Evolutionary conservation across 1,140 invertebrate species (phyloP).

Genomic region (Drosophila ercepeae): DNA sequence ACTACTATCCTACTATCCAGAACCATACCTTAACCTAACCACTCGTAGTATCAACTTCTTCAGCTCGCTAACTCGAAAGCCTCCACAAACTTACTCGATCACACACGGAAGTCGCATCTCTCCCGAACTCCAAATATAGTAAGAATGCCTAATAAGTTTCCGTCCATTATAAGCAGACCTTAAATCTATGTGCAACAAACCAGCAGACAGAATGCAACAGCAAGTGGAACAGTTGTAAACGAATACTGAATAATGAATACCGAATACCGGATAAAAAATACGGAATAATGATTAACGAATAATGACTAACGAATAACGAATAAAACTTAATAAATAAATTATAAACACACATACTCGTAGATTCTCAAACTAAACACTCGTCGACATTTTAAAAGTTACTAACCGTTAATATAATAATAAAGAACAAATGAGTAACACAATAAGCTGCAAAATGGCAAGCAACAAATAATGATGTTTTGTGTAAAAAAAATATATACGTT

Average conservation of each 20-base stretch:
- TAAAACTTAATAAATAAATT: slow-evolving; percentile 31
- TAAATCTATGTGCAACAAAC: slow-evolving; percentile 82
- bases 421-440: slow-evolving; percentile 65
- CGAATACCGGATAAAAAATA: slow-evolving; percentile 30
- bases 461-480: slow-evolving; percentile 42
- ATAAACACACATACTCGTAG: slow-evolving; percentile 65
- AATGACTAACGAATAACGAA: slow-evolving; percentile 27
- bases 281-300: slow-evolving; percentile 5
- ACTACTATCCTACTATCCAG: slow-evolving; percentile 7
- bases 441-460: slow-evolving; percentile 59
- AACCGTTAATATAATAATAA: slow-evolving; percentile 65
- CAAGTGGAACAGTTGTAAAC: slow-evolving; percentile 62
- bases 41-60: slow-evolving; percentile 29
- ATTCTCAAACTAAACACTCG: slow-evolving; percentile 57
- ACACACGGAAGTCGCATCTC: slow-evolving; percentile 30
- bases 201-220: slow-evolving; percentile 32
- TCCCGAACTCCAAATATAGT: slow-evolving; percentile 48
- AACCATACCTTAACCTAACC: slow-evolving; percentile 20
- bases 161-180: slow-evolving; percentile 84
- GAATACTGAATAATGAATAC: slow-evolving; percentile 33
- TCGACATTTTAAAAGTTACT: slow-evolving; percentile 79
- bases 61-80: slow-evolving; percentile 40
- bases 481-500: slow-evolving; percentile 60
- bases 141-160: slow-evolving; percentile 83
- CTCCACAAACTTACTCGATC: slow-evolving; percentile 30